Evolutionary conservation across 2,888 invertebrate genomes (phyloP), one percentile per base, ranked within the genome.

Genomic region (Unio delphinus): DNA sequence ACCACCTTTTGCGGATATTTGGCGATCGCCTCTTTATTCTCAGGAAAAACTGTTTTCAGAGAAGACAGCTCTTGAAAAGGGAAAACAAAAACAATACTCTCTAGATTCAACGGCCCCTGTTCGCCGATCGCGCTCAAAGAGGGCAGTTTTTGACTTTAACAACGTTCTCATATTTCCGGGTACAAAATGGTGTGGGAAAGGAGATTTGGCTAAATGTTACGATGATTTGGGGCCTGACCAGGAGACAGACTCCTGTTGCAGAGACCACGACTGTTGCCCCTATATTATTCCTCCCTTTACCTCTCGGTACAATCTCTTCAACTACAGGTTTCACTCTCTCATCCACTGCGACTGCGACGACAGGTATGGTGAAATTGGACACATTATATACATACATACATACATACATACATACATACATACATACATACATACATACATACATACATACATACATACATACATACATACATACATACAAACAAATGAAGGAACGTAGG

Each of bases 171-270:
- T 95, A 76, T 94, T 95, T 63, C 96, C 96, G 0, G 96, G 96
- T 64, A 97, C 97, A 0, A 95, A 95, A 88, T 97, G 97, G 97
- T 97, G 97, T 90, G 97, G 97, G 34, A 94, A 94, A 82, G 97
- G 97, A 1, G 94, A 94, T 87, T 93, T 94, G 0, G 96, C 96
- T 7, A 92, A 93, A 60, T 93, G 94, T 78, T 95, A 95, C 89
- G 94, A 94, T 68, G 94, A 95, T 82, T 92, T 97, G 61, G 97
- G 96, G 15, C 94, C 95, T 60, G 95, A 96, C 88, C 93, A 94
- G 56, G 92, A 93, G 73, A 95, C 96, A 26, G 97, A 97, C 87
- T 92, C 93, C 81, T 97, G 97, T 90, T 97, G 97, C 90, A 92
- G 97, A 56, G 93, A 93, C 80, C 97, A 97, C 90, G 97, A 97